Conservation (phyloP, 2,888 invertebrate species). For the Coleophora flavipennella region DNA sequence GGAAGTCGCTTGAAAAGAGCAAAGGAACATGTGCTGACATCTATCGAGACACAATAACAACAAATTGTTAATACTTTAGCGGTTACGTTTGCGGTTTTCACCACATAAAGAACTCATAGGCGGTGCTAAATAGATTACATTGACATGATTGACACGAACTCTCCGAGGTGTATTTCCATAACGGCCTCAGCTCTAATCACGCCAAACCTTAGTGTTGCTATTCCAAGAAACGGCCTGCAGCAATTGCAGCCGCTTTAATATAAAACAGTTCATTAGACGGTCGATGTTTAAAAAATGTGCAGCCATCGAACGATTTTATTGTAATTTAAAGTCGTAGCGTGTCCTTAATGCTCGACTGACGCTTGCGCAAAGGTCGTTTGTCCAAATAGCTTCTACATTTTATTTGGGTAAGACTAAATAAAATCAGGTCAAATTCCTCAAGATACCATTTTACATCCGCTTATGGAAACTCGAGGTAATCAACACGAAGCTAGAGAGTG, state of each 20-base stretch:
- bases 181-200: conserved; percentile 26
- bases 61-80: too few relatives aligned
- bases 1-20: too few relatives aligned
- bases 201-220: conserved; percentile 20
- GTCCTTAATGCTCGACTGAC: conserved; percentile 54
- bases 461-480: conserved; percentile 3
- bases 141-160: conserved; percentile 16
- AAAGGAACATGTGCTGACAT: conserved; percentile 3
- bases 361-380: conserved; percentile 54
- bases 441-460: conserved; percentile 17
- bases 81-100: neutral
- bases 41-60: conserved; percentile 2
- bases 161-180: conserved; percentile 26
- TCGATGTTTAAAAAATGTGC: conserved; percentile 25
- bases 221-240: conserved; percentile 22
- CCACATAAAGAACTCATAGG: too few relatives aligned
- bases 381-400: conserved; percentile 40
- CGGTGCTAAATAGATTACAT: too few relatives aligned
- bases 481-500: conserved; percentile 33
- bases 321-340: conserved; percentile 39
- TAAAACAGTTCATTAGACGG: conserved; percentile 22
- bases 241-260: conserved; percentile 21
- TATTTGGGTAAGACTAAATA: conserved; percentile 28
- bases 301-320: conserved; percentile 34
- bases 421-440: conserved; percentile 19